Conservation (phyloP, 2,797 vertebrate species). For the Siniperca scherzeri region DNA sequence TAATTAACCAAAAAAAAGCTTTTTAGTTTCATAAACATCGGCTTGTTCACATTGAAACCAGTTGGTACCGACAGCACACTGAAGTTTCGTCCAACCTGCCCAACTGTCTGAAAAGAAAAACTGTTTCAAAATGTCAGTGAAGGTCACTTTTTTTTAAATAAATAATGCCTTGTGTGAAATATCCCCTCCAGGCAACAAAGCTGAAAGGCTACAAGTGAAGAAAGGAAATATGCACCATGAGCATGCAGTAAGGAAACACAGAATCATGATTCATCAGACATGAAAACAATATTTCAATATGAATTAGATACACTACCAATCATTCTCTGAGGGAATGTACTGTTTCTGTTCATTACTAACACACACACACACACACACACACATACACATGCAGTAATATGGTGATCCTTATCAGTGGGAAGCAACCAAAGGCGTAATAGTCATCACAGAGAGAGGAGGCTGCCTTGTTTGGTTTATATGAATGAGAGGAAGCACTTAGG, state of each 20-base stretch:
- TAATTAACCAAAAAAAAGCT: background rate
- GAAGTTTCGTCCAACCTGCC: slow-evolving; percentile 1
- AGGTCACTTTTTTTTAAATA: slow-evolving; percentile 10
- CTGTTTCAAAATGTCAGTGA: slow-evolving; percentile 31
- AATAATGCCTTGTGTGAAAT: slow-evolving; percentile 17
- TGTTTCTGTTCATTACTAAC: slow-evolving; percentile 10
- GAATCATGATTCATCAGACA: slow-evolving; percentile 31
- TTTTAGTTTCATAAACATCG: background rate
- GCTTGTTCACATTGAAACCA: slow-evolving; percentile 11
- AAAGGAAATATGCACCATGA: slow-evolving; percentile 13
- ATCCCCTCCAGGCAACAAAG: slow-evolving; percentile 7
- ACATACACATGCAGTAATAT: slow-evolving; percentile 14
- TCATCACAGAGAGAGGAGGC: slow-evolving; percentile 72
- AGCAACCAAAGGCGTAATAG: slow-evolving; percentile 59
- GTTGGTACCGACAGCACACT: background rate
- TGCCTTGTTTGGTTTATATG: slow-evolving; percentile 80
- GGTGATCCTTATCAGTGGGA: slow-evolving; percentile 66
- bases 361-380: slow-evolving; percentile 20
- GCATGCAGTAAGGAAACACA: slow-evolving; percentile 46
- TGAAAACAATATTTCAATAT: slow-evolving; percentile 16
- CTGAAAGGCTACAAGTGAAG: slow-evolving; percentile 12
- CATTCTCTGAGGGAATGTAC: background rate
- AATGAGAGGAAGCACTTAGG: slow-evolving; percentile 89
- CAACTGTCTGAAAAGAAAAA: slow-evolving; percentile 4
- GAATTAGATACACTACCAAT: background rate